These are phyloP conservation scores for Carterocephalus palaemon DNA, from an alignment of 2,888 invertebrate genomes.

Conservation along the genomic window DNA sequence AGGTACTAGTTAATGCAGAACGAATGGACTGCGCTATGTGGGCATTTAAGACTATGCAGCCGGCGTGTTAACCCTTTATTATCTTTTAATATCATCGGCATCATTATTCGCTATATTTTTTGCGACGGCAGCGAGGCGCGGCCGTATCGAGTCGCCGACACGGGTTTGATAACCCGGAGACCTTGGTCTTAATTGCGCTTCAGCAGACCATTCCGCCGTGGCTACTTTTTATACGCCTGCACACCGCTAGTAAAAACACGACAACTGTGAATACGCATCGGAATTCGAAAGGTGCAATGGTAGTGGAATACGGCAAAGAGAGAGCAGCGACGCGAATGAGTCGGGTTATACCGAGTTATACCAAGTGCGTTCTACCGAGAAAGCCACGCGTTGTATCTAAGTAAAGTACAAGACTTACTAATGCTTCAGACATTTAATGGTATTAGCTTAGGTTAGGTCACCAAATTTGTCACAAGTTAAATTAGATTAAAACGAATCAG, in stretches of 20 bases:
- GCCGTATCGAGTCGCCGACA: slow-evolving; percentile 63
- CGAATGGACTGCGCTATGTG: slow-evolving; percentile 42
- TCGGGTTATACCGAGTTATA: slow-evolving; percentile 54
- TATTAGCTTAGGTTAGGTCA: too few species aligned
- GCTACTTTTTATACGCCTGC: slow-evolving; percentile 77
- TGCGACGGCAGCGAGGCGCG: slow-evolving; percentile 67
- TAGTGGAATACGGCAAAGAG: slow-evolving; percentile 30
- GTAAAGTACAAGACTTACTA: too few species aligned
- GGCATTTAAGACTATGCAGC: slow-evolving; percentile 53
- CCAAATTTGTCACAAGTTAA: too few species aligned
- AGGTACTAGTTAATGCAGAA: slow-evolving; percentile 38
- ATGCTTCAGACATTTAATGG: too few species aligned
- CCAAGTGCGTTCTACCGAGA: slow-evolving; percentile 64
- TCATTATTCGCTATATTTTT: slow-evolving; percentile 75
- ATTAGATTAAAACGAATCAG: too few species aligned
- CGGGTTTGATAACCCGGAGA: slow-evolving; percentile 79
- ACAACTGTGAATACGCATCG: slow-evolving; percentile 60
- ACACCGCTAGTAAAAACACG: slow-evolving; percentile 75
- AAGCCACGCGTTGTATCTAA: slow-evolving; percentile 40
- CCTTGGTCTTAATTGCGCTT: slow-evolving; percentile 79
- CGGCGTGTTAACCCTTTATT: slow-evolving; percentile 68
- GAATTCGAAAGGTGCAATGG: slow-evolving; percentile 54
- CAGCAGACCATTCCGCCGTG: slow-evolving; percentile 73
- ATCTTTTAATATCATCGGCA: slow-evolving; percentile 76
- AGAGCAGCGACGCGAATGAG: slow-evolving; percentile 50